Percentiles rank a stretch among this genome's conserved stretches.
These are phyloP conservation scores for Ovibos moschatus DNA, from an alignment of 2,113 vertebrate genomes.

Conservation along the genomic window DNA sequence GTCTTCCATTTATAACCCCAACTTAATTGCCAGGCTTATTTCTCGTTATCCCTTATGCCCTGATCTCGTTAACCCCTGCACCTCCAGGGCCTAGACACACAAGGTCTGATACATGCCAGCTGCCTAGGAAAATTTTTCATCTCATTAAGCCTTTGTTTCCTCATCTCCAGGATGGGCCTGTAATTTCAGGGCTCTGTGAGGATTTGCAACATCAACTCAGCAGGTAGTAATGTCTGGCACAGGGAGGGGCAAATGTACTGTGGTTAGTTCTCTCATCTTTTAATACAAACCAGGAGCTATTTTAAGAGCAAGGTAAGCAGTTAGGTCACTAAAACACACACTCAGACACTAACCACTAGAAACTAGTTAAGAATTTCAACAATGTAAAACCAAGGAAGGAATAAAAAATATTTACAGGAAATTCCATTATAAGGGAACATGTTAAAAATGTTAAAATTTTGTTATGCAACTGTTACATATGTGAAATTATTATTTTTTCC, in stretches of 20 bases:
- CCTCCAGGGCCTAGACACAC: neutral
- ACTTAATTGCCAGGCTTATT: neutral
- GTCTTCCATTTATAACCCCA: neutral
- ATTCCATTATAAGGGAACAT: neutral
- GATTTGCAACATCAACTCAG: neutral
- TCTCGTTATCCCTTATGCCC: neutral
- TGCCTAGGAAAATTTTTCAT: neutral
- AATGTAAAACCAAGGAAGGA: conserved; percentile 29
- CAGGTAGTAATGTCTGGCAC: neutral
- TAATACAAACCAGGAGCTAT: neutral
- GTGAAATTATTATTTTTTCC: conserved; percentile 46
- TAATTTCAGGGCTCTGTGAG: neutral
- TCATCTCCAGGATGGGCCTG: neutral
- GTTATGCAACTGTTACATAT: neutral
- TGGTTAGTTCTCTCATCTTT: neutral
- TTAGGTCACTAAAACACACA: neutral
- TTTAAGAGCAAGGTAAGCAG: conserved; percentile 15
- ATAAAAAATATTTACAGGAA: neutral
- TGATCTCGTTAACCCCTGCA: neutral
- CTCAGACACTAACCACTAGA: neutral
- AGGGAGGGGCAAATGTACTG: neutral
- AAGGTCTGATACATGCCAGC: neutral
- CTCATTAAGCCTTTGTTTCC: neutral
- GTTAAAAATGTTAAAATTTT: conserved; percentile 45
- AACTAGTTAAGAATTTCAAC: conserved; percentile 40